Conservation (phyloP, 1,140 invertebrate species). For the Drosophila tsacasi region DNA sequence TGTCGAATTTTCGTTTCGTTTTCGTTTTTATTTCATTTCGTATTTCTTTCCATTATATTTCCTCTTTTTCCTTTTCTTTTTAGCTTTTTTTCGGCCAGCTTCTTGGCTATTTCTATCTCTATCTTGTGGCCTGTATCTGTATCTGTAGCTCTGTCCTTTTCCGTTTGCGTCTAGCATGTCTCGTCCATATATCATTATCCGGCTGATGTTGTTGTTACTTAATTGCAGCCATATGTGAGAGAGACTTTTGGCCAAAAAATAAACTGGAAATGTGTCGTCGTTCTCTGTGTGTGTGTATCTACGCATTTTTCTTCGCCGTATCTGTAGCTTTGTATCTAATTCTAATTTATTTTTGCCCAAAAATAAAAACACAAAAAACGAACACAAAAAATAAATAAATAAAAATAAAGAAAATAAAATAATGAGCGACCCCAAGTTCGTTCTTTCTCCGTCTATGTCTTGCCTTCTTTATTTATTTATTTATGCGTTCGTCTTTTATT, state of each 20-base stretch:
- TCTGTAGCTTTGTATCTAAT: constrained; percentile 65
- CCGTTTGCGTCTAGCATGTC: constrained; percentile 58
- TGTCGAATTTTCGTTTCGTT: constrained; percentile 55
- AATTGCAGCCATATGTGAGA: constrained; percentile 79
- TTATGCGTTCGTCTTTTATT: constrained; percentile 45
- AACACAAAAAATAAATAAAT: constrained; percentile 39
- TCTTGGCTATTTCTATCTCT: constrained; percentile 20
- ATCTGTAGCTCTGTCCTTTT: constrained; percentile 5
- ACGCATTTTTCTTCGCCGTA: constrained; percentile 72
- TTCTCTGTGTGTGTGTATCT: constrained; percentile 39
- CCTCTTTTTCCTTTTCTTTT: not conserved
- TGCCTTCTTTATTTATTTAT: constrained; percentile 40
- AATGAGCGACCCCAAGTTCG: constrained; percentile 39
- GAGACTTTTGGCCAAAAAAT: constrained; percentile 7
- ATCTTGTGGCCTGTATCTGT: constrained; percentile 11
- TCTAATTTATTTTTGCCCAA: constrained; percentile 78
- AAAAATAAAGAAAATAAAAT: constrained; percentile 20
- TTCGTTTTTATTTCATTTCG: constrained; percentile 19
- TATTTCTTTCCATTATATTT: constrained; percentile 29
- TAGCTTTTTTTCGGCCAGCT: constrained; percentile 23
- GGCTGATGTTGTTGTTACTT: constrained; percentile 55
- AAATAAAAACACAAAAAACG: constrained; percentile 40
- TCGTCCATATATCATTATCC: constrained; percentile 60
- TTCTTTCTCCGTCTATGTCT: constrained; percentile 15
- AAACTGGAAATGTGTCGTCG: constrained; percentile 72